Conservation (phyloP, 2,113 vertebrate species). For the Passerina amoena region DNA sequence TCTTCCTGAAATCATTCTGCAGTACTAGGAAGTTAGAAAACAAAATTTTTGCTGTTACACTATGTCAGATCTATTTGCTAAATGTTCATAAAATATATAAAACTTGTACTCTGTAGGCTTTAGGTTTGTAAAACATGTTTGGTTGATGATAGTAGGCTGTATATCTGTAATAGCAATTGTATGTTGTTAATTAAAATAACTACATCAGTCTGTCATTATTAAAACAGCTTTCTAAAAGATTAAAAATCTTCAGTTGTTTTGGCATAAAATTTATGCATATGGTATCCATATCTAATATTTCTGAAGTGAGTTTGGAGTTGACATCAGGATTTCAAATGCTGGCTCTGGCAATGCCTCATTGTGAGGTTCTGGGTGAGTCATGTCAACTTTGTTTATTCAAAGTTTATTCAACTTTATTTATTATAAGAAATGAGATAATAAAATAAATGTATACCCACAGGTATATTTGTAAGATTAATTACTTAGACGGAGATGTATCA, state of each 20-base stretch:
- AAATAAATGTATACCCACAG: background rate
- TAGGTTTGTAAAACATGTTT: background rate
- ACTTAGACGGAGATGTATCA: background rate
- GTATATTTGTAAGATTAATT: background rate
- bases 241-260: background rate
- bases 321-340: background rate
- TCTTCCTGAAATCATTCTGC: background rate
- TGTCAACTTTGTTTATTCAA: background rate
- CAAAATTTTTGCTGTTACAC: background rate
- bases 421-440: background rate
- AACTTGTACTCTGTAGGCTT: background rate
- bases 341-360: background rate
- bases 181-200: background rate
- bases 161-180: background rate
- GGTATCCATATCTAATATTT: background rate
- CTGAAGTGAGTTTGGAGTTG: background rate
- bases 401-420: background rate
- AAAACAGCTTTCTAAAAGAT: background rate
- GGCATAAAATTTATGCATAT: background rate
- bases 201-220: background rate
- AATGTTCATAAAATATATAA: background rate
- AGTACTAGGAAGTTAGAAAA: background rate
- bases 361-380: background rate
- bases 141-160: fast-evolving
- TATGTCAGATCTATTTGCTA: background rate